phyloP scores from a whole-genome alignment of 2,888 invertebrate genomes.

The Plusia festucae region DNA sequence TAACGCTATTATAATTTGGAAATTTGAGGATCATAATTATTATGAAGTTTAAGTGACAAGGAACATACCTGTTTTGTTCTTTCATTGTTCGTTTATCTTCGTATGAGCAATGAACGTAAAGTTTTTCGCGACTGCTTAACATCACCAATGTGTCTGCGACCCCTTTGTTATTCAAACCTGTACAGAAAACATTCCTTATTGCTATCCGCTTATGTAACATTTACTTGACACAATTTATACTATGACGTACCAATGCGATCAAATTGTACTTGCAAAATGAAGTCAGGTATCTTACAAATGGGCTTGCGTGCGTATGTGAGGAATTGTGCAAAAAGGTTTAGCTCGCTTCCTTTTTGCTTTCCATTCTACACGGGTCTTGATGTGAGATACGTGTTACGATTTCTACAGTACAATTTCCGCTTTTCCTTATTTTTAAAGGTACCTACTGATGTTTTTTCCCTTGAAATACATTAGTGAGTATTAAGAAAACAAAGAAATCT shows the following conservation, averaged over 20 bases:
- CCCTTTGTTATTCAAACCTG: constrained; percentile 61
- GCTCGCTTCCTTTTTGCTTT: constrained; percentile 32
- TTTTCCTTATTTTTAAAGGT: constrained; percentile 24
- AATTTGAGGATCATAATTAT: not conserved
- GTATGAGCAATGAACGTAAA: constrained; percentile 60
- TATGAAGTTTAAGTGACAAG: constrained; percentile 27
- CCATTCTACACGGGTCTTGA: constrained; percentile 42
- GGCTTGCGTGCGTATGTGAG: constrained; percentile 34
- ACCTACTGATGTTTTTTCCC: not conserved
- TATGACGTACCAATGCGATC: constrained; percentile 34
- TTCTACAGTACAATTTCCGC: constrained; percentile 27
- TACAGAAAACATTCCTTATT: constrained; percentile 19
- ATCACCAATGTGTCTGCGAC: constrained; percentile 55
- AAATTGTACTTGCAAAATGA: constrained; percentile 36
- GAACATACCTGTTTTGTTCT: constrained; percentile 51
- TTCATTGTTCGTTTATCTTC: constrained; percentile 40
- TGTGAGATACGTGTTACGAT: constrained; percentile 56
- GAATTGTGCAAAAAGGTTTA: constrained; percentile 49
- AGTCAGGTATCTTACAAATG: constrained; percentile 44
- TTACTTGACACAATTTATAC: constrained; percentile 25
- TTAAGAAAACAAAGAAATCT: not conserved
- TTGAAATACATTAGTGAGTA: not conserved
- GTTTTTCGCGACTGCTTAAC: constrained; percentile 47
- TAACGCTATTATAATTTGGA: not conserved
- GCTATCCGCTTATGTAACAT: constrained; percentile 18